Percentiles rank a stretch among this genome's conserved stretches.
Conservation (phyloP, 2,797 vertebrate genomes). For the Anabas testudineus region DNA sequence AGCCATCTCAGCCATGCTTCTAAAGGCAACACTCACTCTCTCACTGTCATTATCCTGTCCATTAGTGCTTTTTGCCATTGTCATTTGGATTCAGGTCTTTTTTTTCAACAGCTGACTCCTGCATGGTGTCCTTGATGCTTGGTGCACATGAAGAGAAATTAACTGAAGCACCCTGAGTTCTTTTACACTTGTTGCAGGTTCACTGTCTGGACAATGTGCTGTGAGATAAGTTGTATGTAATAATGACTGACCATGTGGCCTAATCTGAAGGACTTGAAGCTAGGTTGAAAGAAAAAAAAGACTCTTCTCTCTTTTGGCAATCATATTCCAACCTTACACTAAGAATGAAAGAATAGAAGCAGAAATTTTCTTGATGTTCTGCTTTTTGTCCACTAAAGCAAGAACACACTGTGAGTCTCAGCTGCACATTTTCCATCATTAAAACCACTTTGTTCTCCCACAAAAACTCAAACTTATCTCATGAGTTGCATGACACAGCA, state of each 20-base stretch:
- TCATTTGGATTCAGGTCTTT: slow-evolving; percentile 53
- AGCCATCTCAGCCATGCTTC: slow-evolving; percentile 37
- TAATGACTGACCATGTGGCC: slow-evolving; percentile 6
- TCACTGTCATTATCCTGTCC: slow-evolving; percentile 52
- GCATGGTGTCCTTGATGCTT: slow-evolving; percentile 51
- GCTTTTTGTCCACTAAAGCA: slow-evolving; percentile 6
- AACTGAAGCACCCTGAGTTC: slow-evolving; percentile 26
- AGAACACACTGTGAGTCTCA: slow-evolving; percentile 20
- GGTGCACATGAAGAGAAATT: slow-evolving; percentile 51
- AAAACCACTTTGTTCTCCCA: slow-evolving; percentile 20
- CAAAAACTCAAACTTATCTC: slow-evolving; percentile 34
- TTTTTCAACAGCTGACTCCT: slow-evolving; percentile 44
- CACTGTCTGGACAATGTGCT: slow-evolving; percentile 10
- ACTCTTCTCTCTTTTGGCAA: neutral
- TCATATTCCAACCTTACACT: neutral
- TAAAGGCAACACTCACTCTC: slow-evolving; percentile 48
- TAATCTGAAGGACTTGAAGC: slow-evolving; percentile 6
- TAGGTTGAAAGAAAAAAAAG: neutral
- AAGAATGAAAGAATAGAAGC: neutral
- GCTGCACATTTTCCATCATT: slow-evolving; percentile 2
- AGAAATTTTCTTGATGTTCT: neutral
- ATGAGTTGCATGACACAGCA: slow-evolving; percentile 47
- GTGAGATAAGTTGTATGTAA: slow-evolving; percentile 9
- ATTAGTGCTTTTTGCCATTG: slow-evolving; percentile 64
- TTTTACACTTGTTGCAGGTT: slow-evolving; percentile 18